Conservation (phyloP, 2,888 invertebrate species). For the Macrophya alboannulata region DNA sequence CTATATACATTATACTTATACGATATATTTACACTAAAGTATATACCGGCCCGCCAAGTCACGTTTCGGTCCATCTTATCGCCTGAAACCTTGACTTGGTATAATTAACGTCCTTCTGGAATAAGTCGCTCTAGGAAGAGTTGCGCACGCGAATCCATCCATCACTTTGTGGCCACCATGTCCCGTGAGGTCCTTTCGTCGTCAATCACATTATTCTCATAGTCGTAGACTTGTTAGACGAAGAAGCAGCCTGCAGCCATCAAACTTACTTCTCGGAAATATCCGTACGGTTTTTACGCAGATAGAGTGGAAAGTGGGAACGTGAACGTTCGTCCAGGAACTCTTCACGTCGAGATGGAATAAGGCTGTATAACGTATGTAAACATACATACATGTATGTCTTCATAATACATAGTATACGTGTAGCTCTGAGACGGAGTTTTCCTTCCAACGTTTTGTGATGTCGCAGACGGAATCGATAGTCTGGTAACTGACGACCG, state of each 20-base stretch:
- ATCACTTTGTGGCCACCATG: slow-evolving; percentile 33
- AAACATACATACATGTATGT: background rate
- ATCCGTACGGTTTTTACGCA: background rate
- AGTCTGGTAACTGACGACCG: slow-evolving; percentile 62
- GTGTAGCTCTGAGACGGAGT: background rate
- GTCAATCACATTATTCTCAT: slow-evolving; percentile 50
- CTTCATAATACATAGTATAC: background rate
- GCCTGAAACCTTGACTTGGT: slow-evolving; percentile 14
- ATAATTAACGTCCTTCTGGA: slow-evolving; percentile 37
- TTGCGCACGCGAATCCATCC: slow-evolving; percentile 41
- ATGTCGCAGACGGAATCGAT: slow-evolving; percentile 72
- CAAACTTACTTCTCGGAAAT: slow-evolving; percentile 1
- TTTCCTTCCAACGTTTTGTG: slow-evolving; percentile 62
- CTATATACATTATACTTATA: background rate
- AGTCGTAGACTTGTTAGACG: slow-evolving; percentile 32
- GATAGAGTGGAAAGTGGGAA: slow-evolving; percentile 28
- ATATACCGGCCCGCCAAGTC: background rate
- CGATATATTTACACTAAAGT: background rate
- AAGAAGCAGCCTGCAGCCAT: background rate
- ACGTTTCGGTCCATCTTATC: slow-evolving; percentile 38
- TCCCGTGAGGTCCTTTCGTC: slow-evolving; percentile 47
- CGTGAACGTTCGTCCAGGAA: background rate
- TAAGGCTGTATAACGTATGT: background rate
- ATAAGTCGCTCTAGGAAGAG: slow-evolving; percentile 35
- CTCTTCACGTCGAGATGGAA: background rate